Evolutionary conservation across 1,140 invertebrate genomes (phyloP).

Genomic region (Drosophila nebulosa): DNA sequence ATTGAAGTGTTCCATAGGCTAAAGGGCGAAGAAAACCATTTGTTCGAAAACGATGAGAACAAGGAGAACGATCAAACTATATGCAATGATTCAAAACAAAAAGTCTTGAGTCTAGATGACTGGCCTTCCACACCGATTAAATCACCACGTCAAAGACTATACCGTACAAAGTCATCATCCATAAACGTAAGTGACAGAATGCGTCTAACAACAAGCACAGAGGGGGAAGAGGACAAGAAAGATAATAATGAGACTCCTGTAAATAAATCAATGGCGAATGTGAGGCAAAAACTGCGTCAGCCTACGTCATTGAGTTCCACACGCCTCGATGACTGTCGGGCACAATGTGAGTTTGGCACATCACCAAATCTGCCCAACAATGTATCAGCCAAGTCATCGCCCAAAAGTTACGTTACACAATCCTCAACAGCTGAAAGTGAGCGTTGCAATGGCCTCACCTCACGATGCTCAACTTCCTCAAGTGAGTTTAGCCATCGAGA

Average conservation of each 20-base stretch:
- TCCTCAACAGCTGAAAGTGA: slow-evolving; percentile 59
- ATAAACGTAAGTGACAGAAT: slow-evolving; percentile 35
- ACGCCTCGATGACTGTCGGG: slow-evolving; percentile 49
- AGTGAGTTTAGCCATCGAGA: slow-evolving; percentile 80
- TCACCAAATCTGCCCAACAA: slow-evolving; percentile 11
- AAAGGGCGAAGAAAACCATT: not conserved
- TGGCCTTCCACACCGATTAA: slow-evolving; percentile 62
- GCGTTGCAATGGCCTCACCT: slow-evolving; percentile 44
- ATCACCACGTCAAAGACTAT: slow-evolving; percentile 27
- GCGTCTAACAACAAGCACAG: slow-evolving; percentile 29
- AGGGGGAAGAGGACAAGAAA: slow-evolving; percentile 17
- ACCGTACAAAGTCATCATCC: slow-evolving; percentile 49
- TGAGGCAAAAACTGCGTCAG: slow-evolving; percentile 3
- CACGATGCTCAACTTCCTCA: slow-evolving; percentile 67
- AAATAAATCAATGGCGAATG: slow-evolving; percentile 22
- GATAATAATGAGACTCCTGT: slow-evolving; percentile 39
- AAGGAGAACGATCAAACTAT: slow-evolving; percentile 46
- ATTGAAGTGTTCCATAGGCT: slow-evolving; percentile 41
- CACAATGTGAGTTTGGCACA: slow-evolving; percentile 33
- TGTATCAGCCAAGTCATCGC: slow-evolving; percentile 55
- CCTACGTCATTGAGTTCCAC: slow-evolving; percentile 39
- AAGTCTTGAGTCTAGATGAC: slow-evolving; percentile 42
- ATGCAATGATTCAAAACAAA: slow-evolving; percentile 25
- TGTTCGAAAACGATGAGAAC: slow-evolving; percentile 24
- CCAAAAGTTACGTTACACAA: slow-evolving; percentile 55